Evolutionary conservation across 2,888 invertebrate species (phyloP).

Genomic region (Apamea monoglypha): DNA sequence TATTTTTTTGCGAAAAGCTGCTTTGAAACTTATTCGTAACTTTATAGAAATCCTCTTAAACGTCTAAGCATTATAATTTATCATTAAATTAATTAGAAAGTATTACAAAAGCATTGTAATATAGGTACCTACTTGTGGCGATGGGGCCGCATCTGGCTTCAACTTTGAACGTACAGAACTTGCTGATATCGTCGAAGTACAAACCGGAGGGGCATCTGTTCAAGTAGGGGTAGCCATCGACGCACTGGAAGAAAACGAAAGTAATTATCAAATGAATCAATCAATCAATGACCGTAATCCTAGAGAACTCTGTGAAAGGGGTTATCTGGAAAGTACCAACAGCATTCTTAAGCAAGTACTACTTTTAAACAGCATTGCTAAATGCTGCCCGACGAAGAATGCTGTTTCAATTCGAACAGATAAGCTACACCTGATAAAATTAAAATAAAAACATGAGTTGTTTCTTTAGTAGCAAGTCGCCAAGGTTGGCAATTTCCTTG

Average conservation of each 20-base stretch:
- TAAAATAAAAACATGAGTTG: not conserved
- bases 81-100: slow-evolving; percentile 1
- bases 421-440: not conserved
- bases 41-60: not conserved
- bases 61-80: not conserved
- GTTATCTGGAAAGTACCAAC: not conserved
- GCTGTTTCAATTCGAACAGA: not conserved
- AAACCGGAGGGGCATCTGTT: slow-evolving; percentile 97
- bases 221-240: slow-evolving; percentile 96
- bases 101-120: slow-evolving; percentile 40
- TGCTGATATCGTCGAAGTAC: slow-evolving; percentile 97
- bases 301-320: not conserved
- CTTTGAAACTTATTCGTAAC: not conserved
- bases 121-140: slow-evolving; percentile 93
- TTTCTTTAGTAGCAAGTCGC: not conserved
- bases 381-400: not conserved
- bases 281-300: not conserved
- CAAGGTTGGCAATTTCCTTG: not conserved
- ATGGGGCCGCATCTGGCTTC: slow-evolving; percentile 98
- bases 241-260: slow-evolving; percentile 92
- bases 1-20: not conserved
- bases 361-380: slow-evolving; percentile 12
- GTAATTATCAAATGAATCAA: slow-evolving; percentile 18
- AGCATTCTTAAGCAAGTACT: slow-evolving; percentile 6
- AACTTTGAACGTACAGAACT: slow-evolving; percentile 96